phyloP scores from a whole-genome alignment of 2,888 invertebrate species.

The Lasioglossum pauxillum region DNA sequence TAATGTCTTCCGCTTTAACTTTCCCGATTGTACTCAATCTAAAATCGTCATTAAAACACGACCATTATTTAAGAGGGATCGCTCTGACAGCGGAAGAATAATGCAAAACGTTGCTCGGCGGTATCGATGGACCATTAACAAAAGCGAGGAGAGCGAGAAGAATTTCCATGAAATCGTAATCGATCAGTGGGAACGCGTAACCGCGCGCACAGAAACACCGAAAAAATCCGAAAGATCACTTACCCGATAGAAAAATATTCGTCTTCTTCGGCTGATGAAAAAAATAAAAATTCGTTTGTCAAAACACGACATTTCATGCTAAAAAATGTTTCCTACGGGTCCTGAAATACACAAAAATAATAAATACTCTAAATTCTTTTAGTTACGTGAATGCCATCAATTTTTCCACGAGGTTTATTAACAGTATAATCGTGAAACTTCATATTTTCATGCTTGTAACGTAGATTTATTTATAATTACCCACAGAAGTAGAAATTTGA shows the following conservation, averaged over 20 bases:
- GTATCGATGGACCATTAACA: conserved; percentile 29
- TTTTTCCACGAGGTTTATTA: not conserved
- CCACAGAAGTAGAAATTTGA: not conserved
- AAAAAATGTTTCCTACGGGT: not conserved
- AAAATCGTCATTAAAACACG: conserved; percentile 7
- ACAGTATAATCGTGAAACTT: not conserved
- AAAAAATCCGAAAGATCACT: not conserved
- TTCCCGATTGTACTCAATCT: not conserved
- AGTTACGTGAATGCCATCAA: not conserved
- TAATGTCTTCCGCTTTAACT: conserved; percentile 10
- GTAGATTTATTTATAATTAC: not conserved
- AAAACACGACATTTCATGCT: not conserved
- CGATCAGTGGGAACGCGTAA: conserved; percentile 17
- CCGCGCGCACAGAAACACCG: not conserved
- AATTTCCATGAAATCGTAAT: conserved; percentile 35
- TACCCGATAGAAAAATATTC: not conserved
- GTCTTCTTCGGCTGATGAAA: not conserved
- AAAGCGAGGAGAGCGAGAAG: conserved; percentile 14
- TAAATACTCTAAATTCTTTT: not conserved
- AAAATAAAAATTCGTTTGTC: not conserved
- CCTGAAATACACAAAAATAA: not conserved
- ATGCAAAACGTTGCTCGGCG: conserved; percentile 20
- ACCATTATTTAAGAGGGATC: conserved; percentile 30
- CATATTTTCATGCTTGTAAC: not conserved
- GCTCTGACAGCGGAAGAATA: conserved; percentile 12